Evolutionary conservation across 2,113 vertebrate species (phyloP).

Genomic region (Gymnogyps californianus): DNA sequence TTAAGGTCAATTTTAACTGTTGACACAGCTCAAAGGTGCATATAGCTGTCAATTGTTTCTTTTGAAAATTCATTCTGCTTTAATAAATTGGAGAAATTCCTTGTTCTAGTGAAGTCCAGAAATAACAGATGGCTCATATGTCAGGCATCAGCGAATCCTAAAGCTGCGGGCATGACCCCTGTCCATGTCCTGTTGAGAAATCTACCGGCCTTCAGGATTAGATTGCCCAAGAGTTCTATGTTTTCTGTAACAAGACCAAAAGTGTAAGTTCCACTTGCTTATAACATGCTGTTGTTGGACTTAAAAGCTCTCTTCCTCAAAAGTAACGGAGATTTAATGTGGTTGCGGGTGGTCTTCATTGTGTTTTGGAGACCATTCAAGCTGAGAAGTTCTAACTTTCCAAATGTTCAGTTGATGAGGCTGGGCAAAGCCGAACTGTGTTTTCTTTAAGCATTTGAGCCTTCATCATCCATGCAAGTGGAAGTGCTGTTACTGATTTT

Average conservation of each 20-base stretch:
- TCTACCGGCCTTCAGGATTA: neutral
- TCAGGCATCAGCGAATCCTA: neutral
- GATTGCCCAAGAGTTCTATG: neutral
- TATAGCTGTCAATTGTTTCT: neutral
- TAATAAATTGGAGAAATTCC: neutral
- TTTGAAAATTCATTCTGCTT: neutral
- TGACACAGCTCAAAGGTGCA: neutral
- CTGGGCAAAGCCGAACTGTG: neutral
- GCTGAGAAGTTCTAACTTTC: neutral
- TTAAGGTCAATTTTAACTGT: neutral
- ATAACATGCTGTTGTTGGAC: neutral
- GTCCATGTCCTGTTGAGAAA: neutral
- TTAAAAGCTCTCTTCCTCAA: neutral
- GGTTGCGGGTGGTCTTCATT: neutral
- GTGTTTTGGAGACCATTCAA: neutral
- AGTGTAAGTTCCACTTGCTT: neutral
- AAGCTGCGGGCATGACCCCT: neutral
- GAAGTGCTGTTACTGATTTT: neutral
- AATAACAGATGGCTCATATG: conserved; percentile 1
- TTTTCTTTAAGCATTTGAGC: neutral
- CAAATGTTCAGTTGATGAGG: neutral
- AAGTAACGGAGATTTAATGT: neutral
- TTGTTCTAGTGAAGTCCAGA: neutral
- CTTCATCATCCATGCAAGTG: neutral
- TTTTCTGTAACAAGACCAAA: neutral